Evolutionary conservation across 1,140 invertebrate genomes (phyloP), one percentile per base, ranked within the genome.

Genomic region (Lepidostoma basale): DNA sequence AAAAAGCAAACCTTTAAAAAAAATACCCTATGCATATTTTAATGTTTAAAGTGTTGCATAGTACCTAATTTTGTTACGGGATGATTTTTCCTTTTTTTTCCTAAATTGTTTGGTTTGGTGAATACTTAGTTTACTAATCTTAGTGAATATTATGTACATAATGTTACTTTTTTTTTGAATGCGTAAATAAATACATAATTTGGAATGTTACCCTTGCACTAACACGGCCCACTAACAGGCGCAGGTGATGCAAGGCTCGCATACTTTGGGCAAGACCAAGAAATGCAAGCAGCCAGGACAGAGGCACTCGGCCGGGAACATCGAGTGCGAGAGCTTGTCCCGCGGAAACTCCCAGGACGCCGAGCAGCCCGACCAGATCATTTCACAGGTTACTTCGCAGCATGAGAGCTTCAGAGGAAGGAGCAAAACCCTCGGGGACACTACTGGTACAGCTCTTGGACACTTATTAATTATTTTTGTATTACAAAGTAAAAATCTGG

Each of bases 371-470:
- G 79, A 81, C 67, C 81, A 85, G 64, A 70, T 82, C 69, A 73
- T 80, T 73, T 62, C 78, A 74, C 58, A 83, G 82, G 59, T 76
- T 76, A 67, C 76, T 74, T 18, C 71, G 62, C 74, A 83, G 62
- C 82, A 85, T 30, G 75, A 81, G 14, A 84, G 84, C 68, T 96
- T 96, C 81, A 87, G 94, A 72, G 88, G 88, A 64, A 85, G 95
- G 68, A 96, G 94, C 82, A 95, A 94, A 85, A 96, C 94, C 0
- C 86, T 96, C 68, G 92, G 92, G 69, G 94, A 97, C 78, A 85
- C 87, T 39, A 84, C 86, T 74, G 90, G 91, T 92, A 77, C n/a
- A n/a, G 86, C 39, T 8, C 6, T n/a, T n/a, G 16, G 6, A 47
- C 10, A 47, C 6, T 47, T 47, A 47, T 47, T 47, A 10, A 47